Conservation (phyloP, 2,888 invertebrate species). For the Archips crataeganus region DNA sequence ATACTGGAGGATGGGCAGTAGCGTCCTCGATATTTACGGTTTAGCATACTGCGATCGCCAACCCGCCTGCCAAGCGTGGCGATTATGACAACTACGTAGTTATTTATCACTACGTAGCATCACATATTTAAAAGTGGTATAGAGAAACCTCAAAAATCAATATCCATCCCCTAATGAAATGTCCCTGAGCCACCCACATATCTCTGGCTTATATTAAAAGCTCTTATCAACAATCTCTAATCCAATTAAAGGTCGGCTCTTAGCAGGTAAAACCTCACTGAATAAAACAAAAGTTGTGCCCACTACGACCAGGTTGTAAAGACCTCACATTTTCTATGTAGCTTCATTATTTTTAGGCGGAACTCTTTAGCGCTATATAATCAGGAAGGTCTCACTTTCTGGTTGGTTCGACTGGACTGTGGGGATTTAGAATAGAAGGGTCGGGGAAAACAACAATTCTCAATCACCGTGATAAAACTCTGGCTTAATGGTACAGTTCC, state of each 20-base stretch:
- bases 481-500: slow-evolving; percentile 77
- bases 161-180: slow-evolving; percentile 73
- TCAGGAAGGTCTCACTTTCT: slow-evolving; percentile 48
- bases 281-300: slow-evolving; percentile 78
- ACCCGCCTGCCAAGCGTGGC: no score
- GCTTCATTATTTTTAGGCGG: slow-evolving; percentile 42
- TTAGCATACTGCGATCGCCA: no score
- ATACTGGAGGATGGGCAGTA: no score
- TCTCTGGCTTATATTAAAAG: slow-evolving; percentile 69
- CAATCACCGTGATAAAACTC: slow-evolving; percentile 67
- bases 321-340: slow-evolving; percentile 51
- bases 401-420: slow-evolving; percentile 66
- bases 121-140: background rate
- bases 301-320: slow-evolving; percentile 52
- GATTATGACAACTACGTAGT: no score
- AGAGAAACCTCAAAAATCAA: slow-evolving; percentile 58
- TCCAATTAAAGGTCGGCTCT: slow-evolving; percentile 78
- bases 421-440: slow-evolving; percentile 73
- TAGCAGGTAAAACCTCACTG: slow-evolving; percentile 70
- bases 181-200: slow-evolving; percentile 58
- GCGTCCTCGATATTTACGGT: no score
- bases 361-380: slow-evolving; percentile 16
- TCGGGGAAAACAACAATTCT: slow-evolving; percentile 71
- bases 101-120: no score
- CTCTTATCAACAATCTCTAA: slow-evolving; percentile 80